These are phyloP conservation scores for Drosophila sp. DNA, from an alignment of 1,140 invertebrate species.

Conservation along the genomic window DNA sequence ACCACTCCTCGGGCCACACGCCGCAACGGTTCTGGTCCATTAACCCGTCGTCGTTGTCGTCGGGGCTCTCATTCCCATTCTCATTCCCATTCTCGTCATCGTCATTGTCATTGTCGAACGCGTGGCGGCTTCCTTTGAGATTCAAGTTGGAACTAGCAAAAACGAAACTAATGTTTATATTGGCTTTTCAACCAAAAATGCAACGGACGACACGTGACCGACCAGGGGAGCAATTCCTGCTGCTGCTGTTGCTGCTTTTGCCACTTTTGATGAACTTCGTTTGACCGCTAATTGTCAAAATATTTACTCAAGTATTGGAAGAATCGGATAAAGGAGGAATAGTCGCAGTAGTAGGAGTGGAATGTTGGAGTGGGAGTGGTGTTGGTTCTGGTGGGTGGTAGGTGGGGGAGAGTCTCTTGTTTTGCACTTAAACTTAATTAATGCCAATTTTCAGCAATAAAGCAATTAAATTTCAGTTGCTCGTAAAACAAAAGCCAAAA, in stretches of 20 bases:
- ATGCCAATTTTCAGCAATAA: slow-evolving; percentile 41
- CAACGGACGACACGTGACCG: slow-evolving; percentile 65
- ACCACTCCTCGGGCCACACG: slow-evolving; percentile 72
- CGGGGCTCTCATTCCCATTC: slow-evolving; percentile 20
- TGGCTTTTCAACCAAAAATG: slow-evolving; percentile 69
- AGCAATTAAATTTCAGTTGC: slow-evolving; percentile 12
- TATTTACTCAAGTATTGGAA: slow-evolving; percentile 66
- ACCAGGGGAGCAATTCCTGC: slow-evolving; percentile 29
- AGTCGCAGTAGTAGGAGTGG: too few relatives aligned
- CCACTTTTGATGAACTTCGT: slow-evolving; percentile 63
- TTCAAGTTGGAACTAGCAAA: slow-evolving; percentile 2
- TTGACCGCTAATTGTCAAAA: slow-evolving; percentile 82
- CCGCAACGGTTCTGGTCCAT: slow-evolving; percentile 81
- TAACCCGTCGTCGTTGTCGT: slow-evolving; percentile 69
- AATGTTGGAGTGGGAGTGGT: neutral
- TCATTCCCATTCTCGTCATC: slow-evolving; percentile 36
- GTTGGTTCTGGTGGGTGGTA: slow-evolving; percentile 8
- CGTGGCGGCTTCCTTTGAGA: slow-evolving; percentile 29
- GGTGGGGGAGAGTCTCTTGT: slow-evolving; percentile 18
- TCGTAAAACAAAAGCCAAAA: slow-evolving; percentile 62
- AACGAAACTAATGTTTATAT: slow-evolving; percentile 66
- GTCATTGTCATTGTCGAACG: neutral
- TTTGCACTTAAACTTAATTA: slow-evolving; percentile 75
- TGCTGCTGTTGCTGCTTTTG: slow-evolving; percentile 53
- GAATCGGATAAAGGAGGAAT: neutral